These are phyloP conservation scores for Chrysodeixis includens DNA, from an alignment of 2,888 invertebrate genomes.

Conservation along the genomic window DNA sequence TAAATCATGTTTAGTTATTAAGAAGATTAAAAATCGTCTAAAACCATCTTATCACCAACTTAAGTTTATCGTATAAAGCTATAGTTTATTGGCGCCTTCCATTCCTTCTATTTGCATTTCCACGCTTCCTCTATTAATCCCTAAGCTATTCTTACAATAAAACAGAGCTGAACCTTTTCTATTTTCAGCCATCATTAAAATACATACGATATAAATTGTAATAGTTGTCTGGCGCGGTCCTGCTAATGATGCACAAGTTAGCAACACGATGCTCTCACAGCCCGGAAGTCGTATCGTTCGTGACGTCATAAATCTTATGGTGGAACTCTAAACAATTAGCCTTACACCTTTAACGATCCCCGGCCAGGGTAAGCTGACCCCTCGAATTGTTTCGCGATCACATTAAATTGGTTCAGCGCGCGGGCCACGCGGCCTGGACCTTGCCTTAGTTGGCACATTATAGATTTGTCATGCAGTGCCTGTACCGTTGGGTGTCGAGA, in stretches of 20 bases:
- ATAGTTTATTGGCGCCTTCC: too few relatives aligned
- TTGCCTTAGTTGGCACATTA: constrained; percentile 71
- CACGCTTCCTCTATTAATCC: background rate
- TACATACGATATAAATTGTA: constrained; percentile 41
- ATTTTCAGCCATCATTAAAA: constrained; percentile 39
- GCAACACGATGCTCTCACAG: constrained; percentile 42
- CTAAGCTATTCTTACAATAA: background rate
- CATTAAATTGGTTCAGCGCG: constrained; percentile 36
- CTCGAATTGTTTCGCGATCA: constrained; percentile 32
- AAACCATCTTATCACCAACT: too few relatives aligned
- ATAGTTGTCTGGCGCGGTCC: constrained; percentile 15
- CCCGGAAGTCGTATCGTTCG: constrained; percentile 68
- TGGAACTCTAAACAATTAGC: constrained; percentile 79
- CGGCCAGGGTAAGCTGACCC: constrained; percentile 58
- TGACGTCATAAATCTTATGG: constrained; percentile 78
- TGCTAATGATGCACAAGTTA: constrained; percentile 55
- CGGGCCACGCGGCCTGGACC: constrained; percentile 61
- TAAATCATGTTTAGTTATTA: too few relatives aligned
- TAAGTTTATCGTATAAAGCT: too few relatives aligned
- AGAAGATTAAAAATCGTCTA: too few relatives aligned
- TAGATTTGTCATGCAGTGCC: constrained; percentile 76
- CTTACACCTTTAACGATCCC: constrained; percentile 72
- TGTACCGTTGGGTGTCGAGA: constrained; percentile 66
- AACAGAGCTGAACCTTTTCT: constrained; percentile 1
- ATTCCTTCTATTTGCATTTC: background rate